phyloP scores from a whole-genome alignment of 2,797 vertebrate species.

The Microctenopoma steveboyesi region DNA sequence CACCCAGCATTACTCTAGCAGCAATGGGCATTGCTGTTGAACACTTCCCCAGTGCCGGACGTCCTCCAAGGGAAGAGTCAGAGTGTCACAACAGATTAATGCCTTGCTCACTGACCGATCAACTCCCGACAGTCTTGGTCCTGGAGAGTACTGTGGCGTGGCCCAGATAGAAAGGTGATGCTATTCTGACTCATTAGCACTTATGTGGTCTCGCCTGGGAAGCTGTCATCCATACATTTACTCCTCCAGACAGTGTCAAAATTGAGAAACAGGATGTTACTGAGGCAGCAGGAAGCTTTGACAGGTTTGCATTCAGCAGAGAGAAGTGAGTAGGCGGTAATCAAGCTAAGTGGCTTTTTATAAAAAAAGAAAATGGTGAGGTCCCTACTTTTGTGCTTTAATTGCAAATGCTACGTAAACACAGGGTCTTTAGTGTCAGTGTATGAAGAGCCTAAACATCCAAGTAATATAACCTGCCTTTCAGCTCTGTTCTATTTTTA shows the following conservation, averaged over 20 bases:
- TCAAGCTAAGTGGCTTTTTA: constrained; percentile 78
- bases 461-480: constrained; percentile 33
- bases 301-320: constrained; percentile 35
- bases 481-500: constrained; percentile 29
- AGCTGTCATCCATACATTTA: constrained; percentile 68
- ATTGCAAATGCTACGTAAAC: constrained; percentile 58
- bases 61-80: constrained; percentile 78
- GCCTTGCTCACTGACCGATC: constrained; percentile 81
- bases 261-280: constrained; percentile 32
- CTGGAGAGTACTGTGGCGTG: constrained; percentile 66
- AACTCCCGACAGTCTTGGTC: constrained; percentile 77
- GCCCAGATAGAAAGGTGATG: constrained; percentile 77
- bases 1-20: constrained; percentile 73
- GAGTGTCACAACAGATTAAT: constrained; percentile 84
- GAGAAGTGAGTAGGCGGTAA: constrained; percentile 59
- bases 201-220: constrained; percentile 67
- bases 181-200: constrained; percentile 72
- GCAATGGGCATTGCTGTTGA: constrained; percentile 75
- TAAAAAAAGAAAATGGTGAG: constrained; percentile 66
- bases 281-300: constrained; percentile 39
- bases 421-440: constrained; percentile 36
- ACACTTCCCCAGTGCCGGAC: constrained; percentile 74
- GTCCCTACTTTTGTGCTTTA: constrained; percentile 63
- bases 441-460: neutral
- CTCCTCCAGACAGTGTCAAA: constrained; percentile 63